Base-by-base conservation (phyloP, 53 echinoderm and acorn worm genomes). In the Stichopus horrens region DNA sequence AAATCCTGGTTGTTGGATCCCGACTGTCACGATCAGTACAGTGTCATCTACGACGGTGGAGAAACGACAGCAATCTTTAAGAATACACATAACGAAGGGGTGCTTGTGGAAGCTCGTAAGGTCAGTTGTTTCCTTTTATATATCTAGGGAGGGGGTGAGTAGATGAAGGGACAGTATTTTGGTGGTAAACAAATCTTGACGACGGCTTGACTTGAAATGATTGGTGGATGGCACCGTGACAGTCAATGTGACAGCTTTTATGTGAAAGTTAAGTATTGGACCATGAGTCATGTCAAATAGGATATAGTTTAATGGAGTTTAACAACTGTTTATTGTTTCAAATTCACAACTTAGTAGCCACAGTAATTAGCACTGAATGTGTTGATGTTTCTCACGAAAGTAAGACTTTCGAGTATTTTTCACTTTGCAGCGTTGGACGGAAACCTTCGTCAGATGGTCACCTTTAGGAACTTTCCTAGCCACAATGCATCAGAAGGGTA, bases 361-460 rank as follows among this genome's bases (percentile, higher is more conserved):
- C 37, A 37, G 37, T 37, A 37, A 37, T 37, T 2, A 37, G 37
- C 2, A 37, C 37, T 37, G 37, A 37, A 37, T 37, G 37, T 37
- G 0, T 37, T 37, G 37, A 37, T 37, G 37, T 37, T 37, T 37
- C 37, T 37, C 37, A 37, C 37, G 2, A 37, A 37, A 37, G 37
- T 37, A 37, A 37, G 37, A 37, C 37, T 37, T 37, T 37, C 37
- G 37, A 37, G 37, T 37, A 2, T 37, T 86, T 8, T 52, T 80
- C 52, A 11, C 63, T n/a, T 76, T 89, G 6, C 91, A 97, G 99
- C 93, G 96, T 54, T 99, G 99, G 99, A 99, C 99, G 55, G 99
- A 99, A 86, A 99, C 99, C 2, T 99, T 94, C 74, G 94, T 99
- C 5, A 90, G 94, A 57, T 99, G 99, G 99, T 99, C 99, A 19